phyloP scores from a whole-genome alignment of 2,888 invertebrate genomes.

The Mythimna lalbum region DNA sequence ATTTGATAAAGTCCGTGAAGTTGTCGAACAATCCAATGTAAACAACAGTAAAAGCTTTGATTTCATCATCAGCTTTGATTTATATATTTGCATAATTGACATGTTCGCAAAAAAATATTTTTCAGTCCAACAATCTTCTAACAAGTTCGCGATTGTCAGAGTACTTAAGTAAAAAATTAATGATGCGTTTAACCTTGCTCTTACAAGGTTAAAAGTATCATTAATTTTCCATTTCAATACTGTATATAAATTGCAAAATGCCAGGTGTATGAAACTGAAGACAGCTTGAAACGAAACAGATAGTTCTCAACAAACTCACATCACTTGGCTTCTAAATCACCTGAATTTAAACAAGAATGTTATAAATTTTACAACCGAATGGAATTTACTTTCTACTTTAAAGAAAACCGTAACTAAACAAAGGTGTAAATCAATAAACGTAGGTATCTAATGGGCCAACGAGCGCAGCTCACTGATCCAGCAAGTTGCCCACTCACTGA shows the following conservation, averaged over 20 bases:
- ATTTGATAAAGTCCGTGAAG: too few species aligned
- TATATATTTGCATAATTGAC: constrained; percentile 9
- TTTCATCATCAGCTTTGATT: not conserved
- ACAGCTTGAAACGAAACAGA: constrained; percentile 29
- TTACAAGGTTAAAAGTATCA: constrained; percentile 19
- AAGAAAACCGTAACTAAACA: constrained; percentile 52
- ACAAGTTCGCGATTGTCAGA: constrained; percentile 2
- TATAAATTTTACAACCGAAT: constrained; percentile 42
- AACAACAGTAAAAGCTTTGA: not conserved
- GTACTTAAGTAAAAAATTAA: constrained; percentile 5
- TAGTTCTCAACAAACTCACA: constrained; percentile 12
- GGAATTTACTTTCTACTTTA: constrained; percentile 40
- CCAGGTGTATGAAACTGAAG: constrained; percentile 17
- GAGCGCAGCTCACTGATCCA: constrained; percentile 54
- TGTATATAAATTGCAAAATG: constrained; percentile 16
- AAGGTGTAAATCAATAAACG: constrained; percentile 54
- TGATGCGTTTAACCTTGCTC: too few species aligned
- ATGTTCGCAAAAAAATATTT: not conserved
- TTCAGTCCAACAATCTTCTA: not conserved
- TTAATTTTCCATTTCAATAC: constrained; percentile 28
- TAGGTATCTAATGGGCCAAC: constrained; percentile 52
- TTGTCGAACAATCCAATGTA: too few species aligned
- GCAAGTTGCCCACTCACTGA: constrained; percentile 54
- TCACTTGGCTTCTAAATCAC: constrained; percentile 13
- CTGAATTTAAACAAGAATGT: constrained; percentile 32